A percentile compares a stretch with the other conserved stretches of the same genome.
Conservation (phyloP, 2,888 invertebrate genomes). For the Dioctria rufipes region DNA sequence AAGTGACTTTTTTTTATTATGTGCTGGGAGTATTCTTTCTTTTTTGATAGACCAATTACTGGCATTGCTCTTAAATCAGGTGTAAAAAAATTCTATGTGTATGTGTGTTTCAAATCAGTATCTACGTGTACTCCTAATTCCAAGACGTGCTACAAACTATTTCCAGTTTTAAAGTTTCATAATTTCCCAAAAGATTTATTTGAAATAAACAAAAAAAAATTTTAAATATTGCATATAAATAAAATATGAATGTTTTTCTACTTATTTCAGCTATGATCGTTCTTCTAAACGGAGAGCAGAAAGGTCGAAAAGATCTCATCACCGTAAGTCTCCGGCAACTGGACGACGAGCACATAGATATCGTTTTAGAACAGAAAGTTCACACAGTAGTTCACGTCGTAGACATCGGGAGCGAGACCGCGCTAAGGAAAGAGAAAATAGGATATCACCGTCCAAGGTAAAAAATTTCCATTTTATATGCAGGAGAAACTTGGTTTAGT, state of each 20-base stretch:
- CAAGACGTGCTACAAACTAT: too few species aligned
- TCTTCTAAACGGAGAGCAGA: slow-evolving; percentile 85
- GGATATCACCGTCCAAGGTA: slow-evolving; percentile 71
- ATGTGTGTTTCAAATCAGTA: not conserved
- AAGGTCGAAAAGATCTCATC: slow-evolving; percentile 88
- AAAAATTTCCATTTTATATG: slow-evolving; percentile 69
- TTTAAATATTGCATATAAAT: too few species aligned
- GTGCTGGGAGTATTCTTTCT: slow-evolving; percentile 48
- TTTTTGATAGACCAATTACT: slow-evolving; percentile 36
- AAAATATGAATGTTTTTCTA: slow-evolving; percentile 28
- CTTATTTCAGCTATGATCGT: slow-evolving; percentile 73
- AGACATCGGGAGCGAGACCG: slow-evolving; percentile 68
- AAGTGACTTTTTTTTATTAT: slow-evolving; percentile 28
- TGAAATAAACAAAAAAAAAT: too few species aligned
- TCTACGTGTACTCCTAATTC: too few species aligned
- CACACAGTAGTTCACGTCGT: slow-evolving; percentile 70
- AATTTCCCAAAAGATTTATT: not conserved
- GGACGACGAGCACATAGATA: slow-evolving; percentile 81
- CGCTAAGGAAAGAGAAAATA: slow-evolving; percentile 69
- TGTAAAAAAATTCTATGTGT: slow-evolving; percentile 26
- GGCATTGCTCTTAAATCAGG: slow-evolving; percentile 25
- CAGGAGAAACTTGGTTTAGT: slow-evolving; percentile 61
- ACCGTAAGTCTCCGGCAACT: slow-evolving; percentile 85
- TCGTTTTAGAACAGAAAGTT: slow-evolving; percentile 70
- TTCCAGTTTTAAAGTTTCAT: not conserved